Evolutionary conservation across 2,797 vertebrate species (phyloP), one percentile per base, ranked within the genome.

Genomic region (Myotis findleyi): DNA sequence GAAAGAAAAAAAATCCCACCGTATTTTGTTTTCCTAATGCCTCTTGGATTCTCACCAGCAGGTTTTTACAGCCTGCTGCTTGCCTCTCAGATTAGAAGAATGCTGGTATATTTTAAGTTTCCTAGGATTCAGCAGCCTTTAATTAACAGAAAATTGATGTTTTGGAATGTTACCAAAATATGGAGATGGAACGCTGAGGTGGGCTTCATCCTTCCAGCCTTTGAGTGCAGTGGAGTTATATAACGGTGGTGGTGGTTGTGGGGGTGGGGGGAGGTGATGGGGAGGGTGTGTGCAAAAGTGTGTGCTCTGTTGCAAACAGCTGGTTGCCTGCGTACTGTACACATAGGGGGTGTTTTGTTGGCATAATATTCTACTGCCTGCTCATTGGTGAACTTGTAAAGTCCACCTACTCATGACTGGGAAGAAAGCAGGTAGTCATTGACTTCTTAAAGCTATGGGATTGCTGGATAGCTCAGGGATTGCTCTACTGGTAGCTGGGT

Each of bases 71-170:
- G 97, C 98, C 98, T 98, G 96, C 93, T 98, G 98, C 97, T 84
- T 98, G 97, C 96, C 95, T 98, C 93, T 97, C 95, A 96, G 98
- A 98, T 98, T 98, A 98, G 97, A 98, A 97, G 95, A 98, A 97
- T 81, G 80, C 92, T 98, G 93, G 94, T 96, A 97, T 98, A 97
- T 98, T 98, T 98, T 98, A 98, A 97, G 97, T 98, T 98, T 98
- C 97, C 96, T 98, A 98, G 97, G 97, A 98, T 97, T 98, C 97
- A 97, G 97, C 89, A 95, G 94, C 96, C 97, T 98, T 98, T 98
- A 98, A 98, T 98, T 98, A 98, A 97, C 87, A 92, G 62, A 87
- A 96, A 98, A 97, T 97, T 97, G 97, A 97, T 98, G 96, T 96
- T 98, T 98, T 98, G 97, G 97, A 98, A 86, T 49, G 18, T 79